A percentile compares a stretch with the other conserved stretches of the same genome.
Conservation (phyloP, 2,113 vertebrate genomes). For the Muntiacus reevesi region DNA sequence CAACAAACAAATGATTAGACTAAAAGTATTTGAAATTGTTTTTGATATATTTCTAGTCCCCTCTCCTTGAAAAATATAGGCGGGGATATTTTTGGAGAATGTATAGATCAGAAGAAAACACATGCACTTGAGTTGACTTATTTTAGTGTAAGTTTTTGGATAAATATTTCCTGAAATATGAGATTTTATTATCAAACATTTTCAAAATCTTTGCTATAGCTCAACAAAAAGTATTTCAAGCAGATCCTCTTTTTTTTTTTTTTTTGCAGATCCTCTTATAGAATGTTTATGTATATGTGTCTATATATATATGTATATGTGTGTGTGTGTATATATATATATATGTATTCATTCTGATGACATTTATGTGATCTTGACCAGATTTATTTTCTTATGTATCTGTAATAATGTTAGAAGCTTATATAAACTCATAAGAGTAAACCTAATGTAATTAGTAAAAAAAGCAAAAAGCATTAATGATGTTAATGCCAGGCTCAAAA, state of each 20-base stretch:
- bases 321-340: rapidly evolving
- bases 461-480: not conserved
- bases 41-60: not conserved
- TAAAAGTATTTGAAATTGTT: not conserved
- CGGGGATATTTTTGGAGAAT: not conserved
- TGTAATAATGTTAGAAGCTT: not conserved
- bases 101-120: not conserved
- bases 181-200: not conserved
- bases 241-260: not conserved
- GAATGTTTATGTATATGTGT: not conserved
- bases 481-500: not conserved
- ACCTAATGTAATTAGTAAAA: not conserved
- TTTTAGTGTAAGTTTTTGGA: not conserved
- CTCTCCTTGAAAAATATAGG: not conserved
- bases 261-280: not conserved
- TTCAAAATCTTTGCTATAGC: not conserved
- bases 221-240: not conserved
- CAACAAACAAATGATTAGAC: not conserved
- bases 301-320: not conserved
- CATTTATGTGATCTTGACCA: not conserved
- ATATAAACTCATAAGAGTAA: not conserved
- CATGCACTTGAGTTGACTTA: not conserved
- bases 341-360: not conserved
- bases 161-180: not conserved
- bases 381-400: not conserved